Base-by-base conservation (phyloP, 2,888 invertebrate species). In the Scaptomyza reducta region DNA sequence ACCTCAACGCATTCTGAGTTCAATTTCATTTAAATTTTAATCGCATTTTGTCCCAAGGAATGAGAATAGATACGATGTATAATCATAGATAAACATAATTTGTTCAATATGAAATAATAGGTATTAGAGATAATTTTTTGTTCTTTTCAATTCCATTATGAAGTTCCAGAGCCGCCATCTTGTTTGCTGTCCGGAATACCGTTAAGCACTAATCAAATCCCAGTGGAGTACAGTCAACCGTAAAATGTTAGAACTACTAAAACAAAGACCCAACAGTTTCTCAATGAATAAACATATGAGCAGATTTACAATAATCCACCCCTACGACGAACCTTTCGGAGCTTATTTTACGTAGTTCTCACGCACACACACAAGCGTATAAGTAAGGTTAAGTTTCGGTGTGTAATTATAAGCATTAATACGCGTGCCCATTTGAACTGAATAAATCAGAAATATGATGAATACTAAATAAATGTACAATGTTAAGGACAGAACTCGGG, bases 391-490 rank as follows among this genome's bases (percentile, higher is more conserved):
- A 50, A 46, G 53, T 74, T 81, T 63, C 64, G 67, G 62, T 54
- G 53, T 71, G 78, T 86, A 84, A 84, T 84, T 86, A 88, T 80
- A 78, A 72, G 60, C 88, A 84, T 78, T 80, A 76, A 88, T 88
- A 85, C 82, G 77, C 83, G 80, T 80, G 87, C 77, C 72, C 88
- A 86, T 83, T 84, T 72, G 70, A 75, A 78, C 78, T 83, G 84
- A 83, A 83, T 83, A 84, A 84, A 83, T 83, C 82, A 84, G 79
- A 83, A 84, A 83, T 82, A 74, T 81, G 83, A 83, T 83, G 84
- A 84, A 83, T 83, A 79, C 82, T 79, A 83, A 82, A 84, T 84
- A 79, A 81, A 77, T 74, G 77, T 65, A 54, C 38, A 62, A 62
- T 22, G 61, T 50, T 57, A 57, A 57, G 65, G 53, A 64, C 51